Evolutionary conservation across 2,797 vertebrate species (phyloP), one percentile per base, ranked within the genome.

Genomic region (Neomorphus geoffroyi): DNA sequence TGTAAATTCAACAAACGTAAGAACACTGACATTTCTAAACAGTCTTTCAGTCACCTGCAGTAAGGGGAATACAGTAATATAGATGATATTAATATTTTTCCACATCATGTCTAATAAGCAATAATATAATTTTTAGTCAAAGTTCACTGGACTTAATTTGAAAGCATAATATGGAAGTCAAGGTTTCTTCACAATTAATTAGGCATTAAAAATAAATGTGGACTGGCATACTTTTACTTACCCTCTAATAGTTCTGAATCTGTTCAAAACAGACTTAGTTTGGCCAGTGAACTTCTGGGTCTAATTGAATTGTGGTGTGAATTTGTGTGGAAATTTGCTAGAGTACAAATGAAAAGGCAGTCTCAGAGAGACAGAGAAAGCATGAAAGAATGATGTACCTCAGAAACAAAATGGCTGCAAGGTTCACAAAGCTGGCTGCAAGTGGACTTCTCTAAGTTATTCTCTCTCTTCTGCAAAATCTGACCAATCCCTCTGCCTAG

Each of bases 121-220:
- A 71, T 94, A 95, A 93, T 58, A 91, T 86, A 4, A 96, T 96
- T 96, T 97, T 96, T 58, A 94, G 92, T 95, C 75, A 93, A 56
- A 94, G 88, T 94, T 97, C 81, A 96, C 69, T 21, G 7, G 85
- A 96, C 56, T 91, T 96, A 96, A 94, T 96, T 97, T 97, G 92
- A 97, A 97, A 96, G 86, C 48, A 90, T 53, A 96, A 95, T 94
- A 96, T n/a, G 94, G 56, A 97, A 97, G 89, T 94, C 74, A 93
- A 96, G 69, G 75, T 96, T 96, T 92, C 80, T 96, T 96, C 88
- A 93, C 84, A 96, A 97, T 96, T 97, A 96, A 96, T 97, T 96
- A 96, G 73, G 87, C 90, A 95, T 93, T 95, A 78, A 93, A 96
- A 96, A 62, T 73, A 97, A 97, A 97, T 50, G 67, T 75, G 51